Conservation (phyloP, 2,888 invertebrate species). For the Danaus chrysippus region DNA sequence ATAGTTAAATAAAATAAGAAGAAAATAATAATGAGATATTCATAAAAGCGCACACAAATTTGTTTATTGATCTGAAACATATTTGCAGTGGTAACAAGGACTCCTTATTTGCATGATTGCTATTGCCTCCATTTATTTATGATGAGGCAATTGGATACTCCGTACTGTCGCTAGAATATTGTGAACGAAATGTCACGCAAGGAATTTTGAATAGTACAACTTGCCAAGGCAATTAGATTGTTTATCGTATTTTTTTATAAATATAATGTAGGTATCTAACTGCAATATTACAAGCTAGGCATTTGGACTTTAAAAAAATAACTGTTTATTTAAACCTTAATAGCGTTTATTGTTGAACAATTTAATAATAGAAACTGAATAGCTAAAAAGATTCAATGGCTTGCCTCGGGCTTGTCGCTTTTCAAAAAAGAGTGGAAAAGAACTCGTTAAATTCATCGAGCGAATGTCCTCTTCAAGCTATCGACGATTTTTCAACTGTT, state of each 20-base stretch:
- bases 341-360: constrained; percentile 23
- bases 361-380: constrained; percentile 8
- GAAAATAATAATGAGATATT: background rate
- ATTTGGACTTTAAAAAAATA: constrained; percentile 28
- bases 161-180: constrained; percentile 9
- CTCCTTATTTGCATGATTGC: constrained; percentile 50
- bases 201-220: constrained; percentile 13
- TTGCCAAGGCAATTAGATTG: no score
- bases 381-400: constrained; percentile 28
- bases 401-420: constrained; percentile 28
- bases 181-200: background rate
- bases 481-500: constrained; percentile 21
- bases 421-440: constrained; percentile 26
- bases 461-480: constrained; percentile 26
- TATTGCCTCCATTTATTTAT: constrained; percentile 40
- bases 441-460: constrained; percentile 32
- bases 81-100: constrained; percentile 46
- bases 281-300: constrained; percentile 23
- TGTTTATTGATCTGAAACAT: constrained; percentile 36
- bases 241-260: no score
- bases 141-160: constrained; percentile 31
- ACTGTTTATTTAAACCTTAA: constrained; percentile 29
- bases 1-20: no score
- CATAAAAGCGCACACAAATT: constrained; percentile 17
- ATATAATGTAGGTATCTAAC: constrained; percentile 15